These are phyloP conservation scores for Agonopterix subpropinquella DNA, from an alignment of 2,888 invertebrate genomes.

Conservation along the genomic window DNA sequence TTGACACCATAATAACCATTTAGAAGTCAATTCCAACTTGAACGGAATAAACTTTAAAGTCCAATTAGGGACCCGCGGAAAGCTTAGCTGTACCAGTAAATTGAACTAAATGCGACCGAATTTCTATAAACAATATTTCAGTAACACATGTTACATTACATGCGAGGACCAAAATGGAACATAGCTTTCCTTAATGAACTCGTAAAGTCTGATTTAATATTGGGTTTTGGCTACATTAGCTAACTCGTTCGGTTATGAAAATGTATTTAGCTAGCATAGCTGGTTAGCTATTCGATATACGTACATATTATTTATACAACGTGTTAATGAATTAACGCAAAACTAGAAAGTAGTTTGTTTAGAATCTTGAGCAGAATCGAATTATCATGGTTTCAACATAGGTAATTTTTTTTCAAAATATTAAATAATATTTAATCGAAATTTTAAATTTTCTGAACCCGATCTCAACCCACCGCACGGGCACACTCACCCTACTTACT, in stretches of 20 bases:
- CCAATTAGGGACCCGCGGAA: constrained; percentile 6
- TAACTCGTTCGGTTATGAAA: neutral
- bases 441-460: too few relatives aligned
- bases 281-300: neutral
- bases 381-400: too few relatives aligned
- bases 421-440: too few relatives aligned
- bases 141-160: constrained; percentile 6
- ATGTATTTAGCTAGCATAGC: neutral
- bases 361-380: too few relatives aligned
- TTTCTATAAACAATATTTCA: constrained; percentile 9
- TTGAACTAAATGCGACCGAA: constrained; percentile 5
- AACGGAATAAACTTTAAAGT: constrained; percentile 6
- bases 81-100: constrained; percentile 3
- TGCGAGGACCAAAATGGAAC: neutral
- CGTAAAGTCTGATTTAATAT: constrained; percentile 9
- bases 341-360: too few relatives aligned
- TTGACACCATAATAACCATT: neutral
- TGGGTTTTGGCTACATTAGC: constrained; percentile 1
- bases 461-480: too few relatives aligned
- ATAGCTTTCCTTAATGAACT: constrained; percentile 7
- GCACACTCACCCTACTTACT: too few relatives aligned
- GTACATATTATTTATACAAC: too few relatives aligned
- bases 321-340: too few relatives aligned
- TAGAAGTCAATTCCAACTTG: constrained; percentile 1
- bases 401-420: too few relatives aligned